These are phyloP conservation scores for Benitochromis conjunctus DNA, from an alignment of 2,113 vertebrate species.

Conservation along the genomic window DNA sequence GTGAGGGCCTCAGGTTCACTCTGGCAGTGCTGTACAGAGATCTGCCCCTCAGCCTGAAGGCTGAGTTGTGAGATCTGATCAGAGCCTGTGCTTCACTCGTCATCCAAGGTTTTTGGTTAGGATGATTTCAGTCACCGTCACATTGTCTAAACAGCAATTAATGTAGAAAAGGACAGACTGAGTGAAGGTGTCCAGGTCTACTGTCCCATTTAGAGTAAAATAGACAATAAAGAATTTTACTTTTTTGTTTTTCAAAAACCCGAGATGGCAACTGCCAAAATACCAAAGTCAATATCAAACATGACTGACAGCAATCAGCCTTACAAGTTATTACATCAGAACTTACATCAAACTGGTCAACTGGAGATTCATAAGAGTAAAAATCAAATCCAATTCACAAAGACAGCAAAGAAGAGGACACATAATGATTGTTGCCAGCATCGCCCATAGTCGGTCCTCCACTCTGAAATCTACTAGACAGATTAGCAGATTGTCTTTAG, in stretches of 20 bases:
- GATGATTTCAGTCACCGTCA: neutral
- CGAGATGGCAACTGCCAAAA: neutral
- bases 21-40: neutral
- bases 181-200: neutral
- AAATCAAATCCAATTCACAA: neutral
- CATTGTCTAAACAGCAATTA: neutral
- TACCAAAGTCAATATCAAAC: neutral
- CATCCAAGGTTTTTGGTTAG: neutral
- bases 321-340: neutral
- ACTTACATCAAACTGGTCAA: neutral
- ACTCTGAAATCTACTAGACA: neutral
- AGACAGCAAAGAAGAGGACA: neutral
- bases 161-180: neutral
- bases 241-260: neutral
- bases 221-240: neutral
- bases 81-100: neutral
- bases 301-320: neutral
- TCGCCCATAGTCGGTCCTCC: neutral
- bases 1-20: neutral
- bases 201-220: neutral
- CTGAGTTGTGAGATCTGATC: neutral
- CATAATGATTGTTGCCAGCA: neutral
- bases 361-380: neutral
- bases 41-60: neutral
- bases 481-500: neutral